Percentiles rank a stretch among this genome's conserved stretches.
Conservation (phyloP, 2,797 vertebrate species). For the Alca torda region DNA sequence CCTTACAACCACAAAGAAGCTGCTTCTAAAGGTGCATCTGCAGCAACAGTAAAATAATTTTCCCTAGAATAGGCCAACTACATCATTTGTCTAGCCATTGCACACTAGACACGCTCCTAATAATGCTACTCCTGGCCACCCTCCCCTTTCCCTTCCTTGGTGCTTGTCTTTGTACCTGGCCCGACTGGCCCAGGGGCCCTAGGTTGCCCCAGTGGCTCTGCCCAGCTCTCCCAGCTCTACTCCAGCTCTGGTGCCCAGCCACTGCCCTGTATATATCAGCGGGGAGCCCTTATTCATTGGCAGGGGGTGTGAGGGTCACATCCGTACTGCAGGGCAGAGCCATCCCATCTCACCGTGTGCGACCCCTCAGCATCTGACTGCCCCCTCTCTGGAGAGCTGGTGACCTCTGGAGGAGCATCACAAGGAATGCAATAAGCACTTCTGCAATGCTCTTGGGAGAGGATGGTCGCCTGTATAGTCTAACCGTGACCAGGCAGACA, state of each 20-base stretch:
- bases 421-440: not conserved
- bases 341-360: rapidly evolving
- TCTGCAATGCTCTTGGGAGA: not conserved
- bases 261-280: not conserved
- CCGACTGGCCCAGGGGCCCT: rapidly evolving
- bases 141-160: not conserved
- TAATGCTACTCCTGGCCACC: not conserved
- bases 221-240: not conserved
- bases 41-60: not conserved
- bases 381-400: not conserved
- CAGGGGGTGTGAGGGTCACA: rapidly evolving
- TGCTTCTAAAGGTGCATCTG: not conserved
- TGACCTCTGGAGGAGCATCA: not conserved
- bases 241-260: not conserved
- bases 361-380: not conserved
- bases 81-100: not conserved
- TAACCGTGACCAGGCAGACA: rapidly evolving
- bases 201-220: rapidly evolving
- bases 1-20: not conserved
- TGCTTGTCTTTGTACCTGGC: not conserved
- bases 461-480: not conserved
- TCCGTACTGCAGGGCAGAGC: rapidly evolving
- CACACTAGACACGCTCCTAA: not conserved
- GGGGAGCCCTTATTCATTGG: not conserved
- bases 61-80: not conserved